These are phyloP conservation scores for Dryoscopus gambensis DNA, from an alignment of 2,113 vertebrate species.

Conservation along the genomic window DNA sequence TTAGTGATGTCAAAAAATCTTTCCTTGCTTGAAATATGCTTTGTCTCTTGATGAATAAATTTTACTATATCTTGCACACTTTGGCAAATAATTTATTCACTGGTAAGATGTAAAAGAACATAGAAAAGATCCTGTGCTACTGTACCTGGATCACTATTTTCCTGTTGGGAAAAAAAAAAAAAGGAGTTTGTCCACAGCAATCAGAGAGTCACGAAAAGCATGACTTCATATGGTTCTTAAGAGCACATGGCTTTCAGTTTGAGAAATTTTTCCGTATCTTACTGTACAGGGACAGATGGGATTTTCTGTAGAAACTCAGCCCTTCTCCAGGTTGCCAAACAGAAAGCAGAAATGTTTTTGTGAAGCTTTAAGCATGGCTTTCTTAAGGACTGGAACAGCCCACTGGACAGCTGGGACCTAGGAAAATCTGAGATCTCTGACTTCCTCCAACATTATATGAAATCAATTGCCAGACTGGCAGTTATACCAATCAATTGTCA, in stretches of 20 bases:
- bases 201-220: not conserved
- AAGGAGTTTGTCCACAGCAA: not conserved
- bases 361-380: not conserved
- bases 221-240: not conserved
- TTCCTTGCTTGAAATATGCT: not conserved
- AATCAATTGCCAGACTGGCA: not conserved
- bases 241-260: not conserved
- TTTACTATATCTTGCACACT: not conserved
- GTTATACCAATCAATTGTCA: not conserved
- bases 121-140: not conserved
- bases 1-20: not conserved
- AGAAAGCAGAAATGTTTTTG: not conserved
- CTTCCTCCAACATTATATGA: not conserved
- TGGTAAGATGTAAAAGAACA: not conserved
- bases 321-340: not conserved
- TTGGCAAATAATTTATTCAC: not conserved
- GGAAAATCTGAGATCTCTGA: not conserved
- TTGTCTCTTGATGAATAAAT: not conserved
- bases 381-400: not conserved
- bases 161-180: not conserved
- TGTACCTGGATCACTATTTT: not conserved
- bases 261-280: not conserved
- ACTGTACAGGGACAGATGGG: not conserved
- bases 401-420: not conserved
- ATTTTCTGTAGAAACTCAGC: not conserved